These are phyloP conservation scores for Indri indri DNA, from an alignment of 2,113 vertebrate species.

Conservation along the genomic window DNA sequence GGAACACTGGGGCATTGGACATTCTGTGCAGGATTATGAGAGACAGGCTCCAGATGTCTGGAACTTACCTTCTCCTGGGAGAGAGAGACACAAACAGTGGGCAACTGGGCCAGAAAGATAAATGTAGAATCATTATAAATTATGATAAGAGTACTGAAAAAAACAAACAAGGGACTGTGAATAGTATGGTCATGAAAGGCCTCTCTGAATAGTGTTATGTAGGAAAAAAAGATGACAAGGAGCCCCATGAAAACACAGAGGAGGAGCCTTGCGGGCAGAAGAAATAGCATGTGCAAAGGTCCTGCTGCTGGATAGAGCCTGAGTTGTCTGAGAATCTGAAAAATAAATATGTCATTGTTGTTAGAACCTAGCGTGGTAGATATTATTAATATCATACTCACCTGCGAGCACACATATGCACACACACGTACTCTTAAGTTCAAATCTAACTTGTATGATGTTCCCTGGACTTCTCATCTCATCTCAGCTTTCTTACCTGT, in stretches of 20 bases:
- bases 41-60: fast-evolving
- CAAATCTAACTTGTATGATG: not conserved
- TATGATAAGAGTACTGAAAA: not conserved
- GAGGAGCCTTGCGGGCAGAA: not conserved
- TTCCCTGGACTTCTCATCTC: not conserved
- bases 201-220: not conserved
- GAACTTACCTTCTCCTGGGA: not conserved
- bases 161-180: not conserved
- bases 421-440: not conserved
- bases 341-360: not conserved
- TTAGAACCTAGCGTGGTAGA: not conserved
- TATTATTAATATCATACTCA: not conserved
- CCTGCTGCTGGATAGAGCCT: not conserved
- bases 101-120: not conserved
- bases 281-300: not conserved
- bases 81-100: not conserved
- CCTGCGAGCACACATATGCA: not conserved
- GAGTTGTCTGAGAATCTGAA: not conserved
- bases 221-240: not conserved
- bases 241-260: not conserved
- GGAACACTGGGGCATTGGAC: no score
- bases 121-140: not conserved
- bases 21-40: not conserved
- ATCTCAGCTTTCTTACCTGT: not conserved
- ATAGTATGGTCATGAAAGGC: no score